A percentile compares a stretch with the other conserved stretches of the same genome.
Evolutionary conservation across 2,797 vertebrate genomes (phyloP).

Genomic region (Novumbra hubbsi): DNA sequence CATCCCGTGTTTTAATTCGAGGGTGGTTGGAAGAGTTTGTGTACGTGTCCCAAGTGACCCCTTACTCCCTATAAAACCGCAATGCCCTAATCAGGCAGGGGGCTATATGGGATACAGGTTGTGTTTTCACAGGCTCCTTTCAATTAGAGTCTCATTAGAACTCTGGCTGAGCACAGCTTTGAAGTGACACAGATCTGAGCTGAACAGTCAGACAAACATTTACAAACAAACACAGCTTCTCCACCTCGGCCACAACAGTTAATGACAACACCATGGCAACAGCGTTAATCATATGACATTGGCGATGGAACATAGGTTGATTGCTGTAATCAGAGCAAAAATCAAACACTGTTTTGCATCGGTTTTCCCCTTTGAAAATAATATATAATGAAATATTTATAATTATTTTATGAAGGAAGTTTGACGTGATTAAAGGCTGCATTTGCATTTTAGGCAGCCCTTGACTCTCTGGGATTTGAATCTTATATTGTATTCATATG

Average conservation of each 20-base stretch:
- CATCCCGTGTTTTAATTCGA: background rate
- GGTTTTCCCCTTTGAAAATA: background rate
- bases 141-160: conserved; percentile 27
- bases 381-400: background rate
- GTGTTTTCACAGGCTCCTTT: conserved; percentile 4
- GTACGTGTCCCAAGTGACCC: background rate
- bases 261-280: conserved; percentile 2
- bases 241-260: background rate
- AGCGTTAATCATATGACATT: background rate
- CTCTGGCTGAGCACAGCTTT: background rate
- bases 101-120: background rate
- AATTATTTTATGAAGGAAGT: background rate
- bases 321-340: conserved; percentile 8
- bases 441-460: background rate
- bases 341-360: conserved; percentile 1
- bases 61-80: background rate
- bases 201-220: background rate
- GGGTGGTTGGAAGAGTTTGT: background rate
- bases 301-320: background rate
- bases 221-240: background rate
- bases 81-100: background rate
- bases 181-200: conserved; percentile 5
- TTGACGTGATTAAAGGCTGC: background rate
- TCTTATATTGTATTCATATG: background rate
- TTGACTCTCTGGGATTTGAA: background rate